Evolutionary conservation across 2,113 vertebrate genomes (phyloP).

Genomic region (Hippocampus mohnikei): DNA sequence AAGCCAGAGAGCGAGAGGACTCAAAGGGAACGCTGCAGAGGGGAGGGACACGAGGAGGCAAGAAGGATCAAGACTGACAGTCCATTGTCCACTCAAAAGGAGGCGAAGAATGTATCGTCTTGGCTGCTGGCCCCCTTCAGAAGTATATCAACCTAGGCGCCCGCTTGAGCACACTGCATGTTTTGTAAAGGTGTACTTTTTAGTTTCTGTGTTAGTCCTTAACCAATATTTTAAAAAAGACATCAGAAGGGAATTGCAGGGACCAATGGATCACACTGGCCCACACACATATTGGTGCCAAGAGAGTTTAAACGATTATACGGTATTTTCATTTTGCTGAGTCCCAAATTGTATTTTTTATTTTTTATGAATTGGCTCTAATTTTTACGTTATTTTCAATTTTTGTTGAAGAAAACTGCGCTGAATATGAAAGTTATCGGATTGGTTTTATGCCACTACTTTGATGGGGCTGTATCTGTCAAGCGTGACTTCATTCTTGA

Average conservation of each 20-base stretch:
- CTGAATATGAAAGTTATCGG: too few relatives aligned
- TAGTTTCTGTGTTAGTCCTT: neutral
- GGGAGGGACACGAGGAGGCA: constrained; percentile 52
- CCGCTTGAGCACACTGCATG: constrained; percentile 7
- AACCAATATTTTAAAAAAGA: neutral
- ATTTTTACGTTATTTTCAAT: too few relatives aligned
- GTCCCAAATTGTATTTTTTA: too few relatives aligned
- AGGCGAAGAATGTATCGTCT: constrained; percentile 69
- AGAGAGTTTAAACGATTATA: too few relatives aligned
- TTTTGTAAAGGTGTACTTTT: neutral
- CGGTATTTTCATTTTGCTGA: too few relatives aligned
- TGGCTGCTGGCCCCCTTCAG: constrained; percentile 50
- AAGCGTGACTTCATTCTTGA: too few relatives aligned
- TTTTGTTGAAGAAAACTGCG: too few relatives aligned
- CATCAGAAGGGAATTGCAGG: neutral
- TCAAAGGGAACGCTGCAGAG: constrained; percentile 55
- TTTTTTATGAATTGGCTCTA: too few relatives aligned
- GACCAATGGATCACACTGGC: neutral
- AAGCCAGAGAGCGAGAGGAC: constrained; percentile 75
- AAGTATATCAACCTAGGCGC: constrained; percentile 42
- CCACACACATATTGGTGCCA: neutral
- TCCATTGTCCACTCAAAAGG: constrained; percentile 66
- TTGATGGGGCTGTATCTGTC: too few relatives aligned
- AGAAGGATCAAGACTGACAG: constrained; percentile 66
- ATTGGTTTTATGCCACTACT: too few relatives aligned